Base-by-base conservation (phyloP, 1,140 invertebrate genomes). In the Neoseiulus cucumeris region DNA sequence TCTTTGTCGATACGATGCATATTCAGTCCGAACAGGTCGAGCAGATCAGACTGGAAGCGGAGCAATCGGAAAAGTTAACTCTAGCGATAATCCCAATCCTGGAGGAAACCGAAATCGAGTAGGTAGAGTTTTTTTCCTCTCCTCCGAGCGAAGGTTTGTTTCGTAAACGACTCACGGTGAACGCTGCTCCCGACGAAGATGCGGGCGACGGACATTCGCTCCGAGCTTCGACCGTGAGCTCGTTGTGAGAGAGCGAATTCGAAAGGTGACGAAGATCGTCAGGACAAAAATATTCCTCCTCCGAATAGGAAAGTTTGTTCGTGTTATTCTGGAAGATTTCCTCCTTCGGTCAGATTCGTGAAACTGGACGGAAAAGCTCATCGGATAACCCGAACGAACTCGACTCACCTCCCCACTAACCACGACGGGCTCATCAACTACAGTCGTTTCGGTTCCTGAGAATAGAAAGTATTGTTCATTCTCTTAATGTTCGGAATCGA, bases 1-100 rank as follows among this genome's bases (percentile, higher is more conserved):
- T 96, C 91, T 76, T 96, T 96, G 73, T 96, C 91, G 68, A 96
- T 95, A 25, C 91, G 80, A 76, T 95, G 91, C 0, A 95, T 74
- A 76, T 95, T 95, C 22, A 91, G 74, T 0, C 87, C 88, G 72
- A 94, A 94, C 65, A 81, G 82, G 71, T 93, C 87, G 47, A 94
- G 76, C 44, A 93, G 74, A 72, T 91, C 87, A 68, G 81, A 82
- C 86, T 89, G 72, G 42, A 78, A 77, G 17, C 55, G 42, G 7
- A 47, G 18, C 29, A n/a, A 18, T 25, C 7, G 47, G 42, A 39
- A 39, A 29, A n/a, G n/a, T 68, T 7, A 30, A 67, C 18, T 14
- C 28, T 30, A 9, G 30, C n/a, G 22, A 44, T 41, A 18, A 25
- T 25, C 42, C 17, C 20, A 44, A 42, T 28, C 22, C 41, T 9